A percentile compares a stretch with the other conserved stretches of the same genome.
These are phyloP conservation scores for Odontocolon sp. DNA, from an alignment of 2,888 invertebrate species.

Conservation along the genomic window DNA sequence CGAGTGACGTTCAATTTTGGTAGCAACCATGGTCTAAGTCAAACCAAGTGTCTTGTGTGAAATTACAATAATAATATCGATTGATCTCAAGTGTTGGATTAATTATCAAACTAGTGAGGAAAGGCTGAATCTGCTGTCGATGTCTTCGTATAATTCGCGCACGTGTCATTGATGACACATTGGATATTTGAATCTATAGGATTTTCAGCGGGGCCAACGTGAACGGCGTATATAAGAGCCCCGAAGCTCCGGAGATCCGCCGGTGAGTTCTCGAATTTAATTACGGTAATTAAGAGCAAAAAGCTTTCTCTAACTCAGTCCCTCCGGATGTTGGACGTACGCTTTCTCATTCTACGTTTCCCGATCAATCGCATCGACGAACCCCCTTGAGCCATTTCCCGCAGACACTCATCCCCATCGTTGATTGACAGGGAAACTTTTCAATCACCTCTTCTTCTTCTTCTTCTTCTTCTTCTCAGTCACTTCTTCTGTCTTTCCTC, in stretches of 20 bases:
- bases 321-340: conserved; percentile 36
- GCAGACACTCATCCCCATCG: conserved; percentile 62
- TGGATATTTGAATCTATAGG: conserved; percentile 50
- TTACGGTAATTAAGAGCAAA: conserved; percentile 75
- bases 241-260: conserved; percentile 33
- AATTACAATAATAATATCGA: background rate
- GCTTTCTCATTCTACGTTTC: conserved; percentile 40
- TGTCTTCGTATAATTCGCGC: conserved; percentile 27
- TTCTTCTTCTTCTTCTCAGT: conserved; percentile 16
- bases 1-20: conserved; percentile 43
- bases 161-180: conserved; percentile 39
- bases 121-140: conserved; percentile 4
- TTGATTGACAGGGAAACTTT: conserved; percentile 76
- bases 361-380: conserved; percentile 73
- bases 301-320: conserved; percentile 67
- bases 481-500: background rate
- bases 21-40: too few relatives aligned
- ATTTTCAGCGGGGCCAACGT: conserved; percentile 62
- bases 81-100: background rate
- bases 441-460: conserved; percentile 60
- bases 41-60: too few relatives aligned
- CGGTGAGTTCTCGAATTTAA: conserved; percentile 78
- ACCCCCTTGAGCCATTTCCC: conserved; percentile 69
- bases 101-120: conserved; percentile 2
- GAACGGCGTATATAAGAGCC: conserved; percentile 10